phyloP scores from a whole-genome alignment of 2,888 invertebrate genomes.

The Papilio elwesi region DNA sequence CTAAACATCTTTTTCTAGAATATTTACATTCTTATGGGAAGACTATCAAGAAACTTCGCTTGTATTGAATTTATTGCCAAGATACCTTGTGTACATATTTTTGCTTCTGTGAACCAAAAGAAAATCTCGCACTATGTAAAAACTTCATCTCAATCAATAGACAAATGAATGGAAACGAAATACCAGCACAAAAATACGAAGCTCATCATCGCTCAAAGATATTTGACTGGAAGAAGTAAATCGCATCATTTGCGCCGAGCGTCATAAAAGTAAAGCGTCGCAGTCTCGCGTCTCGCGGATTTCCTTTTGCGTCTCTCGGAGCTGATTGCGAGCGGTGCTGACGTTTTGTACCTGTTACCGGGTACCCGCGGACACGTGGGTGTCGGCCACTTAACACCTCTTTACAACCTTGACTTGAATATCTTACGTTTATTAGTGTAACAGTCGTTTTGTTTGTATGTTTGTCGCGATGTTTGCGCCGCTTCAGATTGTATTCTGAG shows the following conservation, averaged over 20 bases:
- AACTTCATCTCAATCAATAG: no score
- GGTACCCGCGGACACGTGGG: constrained; percentile 28
- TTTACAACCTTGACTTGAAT: constrained; percentile 42
- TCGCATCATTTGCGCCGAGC: constrained; percentile 7
- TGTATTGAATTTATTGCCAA: no score
- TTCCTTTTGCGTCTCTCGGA: constrained; percentile 34
- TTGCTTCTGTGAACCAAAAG: no score
- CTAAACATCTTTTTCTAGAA: not conserved
- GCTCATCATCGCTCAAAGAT: not conserved
- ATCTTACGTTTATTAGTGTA: constrained; percentile 43
- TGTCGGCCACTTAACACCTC: constrained; percentile 39
- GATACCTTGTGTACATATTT: no score
- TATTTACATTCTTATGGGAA: no score
- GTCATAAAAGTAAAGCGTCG: constrained; percentile 33
- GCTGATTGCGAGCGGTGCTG: constrained; percentile 39
- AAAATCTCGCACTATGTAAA: no score
- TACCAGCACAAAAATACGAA: not conserved
- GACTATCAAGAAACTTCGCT: no score
- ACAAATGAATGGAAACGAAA: no score
- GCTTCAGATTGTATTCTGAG: constrained; percentile 4
- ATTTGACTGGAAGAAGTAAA: constrained; percentile 4
- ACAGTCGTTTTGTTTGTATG: constrained; percentile 36
- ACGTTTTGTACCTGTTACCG: constrained; percentile 41
- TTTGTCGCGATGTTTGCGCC: constrained; percentile 17
- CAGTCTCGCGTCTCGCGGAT: constrained; percentile 32